Evolutionary conservation across 2,888 invertebrate genomes (phyloP), one percentile per base, ranked within the genome.

Genomic region (Sphecodes monilicornis): DNA sequence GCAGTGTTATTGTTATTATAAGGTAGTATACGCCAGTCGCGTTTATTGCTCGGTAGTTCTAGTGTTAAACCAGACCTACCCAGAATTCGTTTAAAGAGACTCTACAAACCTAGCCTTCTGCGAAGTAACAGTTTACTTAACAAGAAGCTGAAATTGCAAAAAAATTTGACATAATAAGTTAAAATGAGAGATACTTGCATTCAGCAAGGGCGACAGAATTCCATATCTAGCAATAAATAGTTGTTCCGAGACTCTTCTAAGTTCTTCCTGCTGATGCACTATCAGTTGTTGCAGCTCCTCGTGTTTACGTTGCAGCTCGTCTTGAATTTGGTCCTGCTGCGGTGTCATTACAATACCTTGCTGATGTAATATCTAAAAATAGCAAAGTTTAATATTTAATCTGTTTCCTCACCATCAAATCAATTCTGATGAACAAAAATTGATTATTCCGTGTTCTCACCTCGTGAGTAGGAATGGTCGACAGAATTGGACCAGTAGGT

Each of bases 271-370:
- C 92, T 98, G 98, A 88, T 97, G 96, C 76, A 97, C 96, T 84
- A 98, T 98, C 92, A 98, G 96, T 91, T 98, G 97, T 93, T 98
- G 98, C 84, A 98, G 95, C 93, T 98, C 97, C 86, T 98, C 98
- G 92, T 98, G 98, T 92, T 98, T 98, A 57, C 97, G 96, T 92
- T 98, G 97, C 46, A 94, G 76, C 71, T 94, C 94, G 72, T 94
- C 93, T 76, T 94, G 94, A 72, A 94, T 94, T 83, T 96, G 96
- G 85, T 95, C 96, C 91, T 96, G 96, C 1, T 96, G 95, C 0
- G 96, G 95, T 26, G 96, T 95, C 94, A 96, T 95, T 39, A 96
- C 95, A 46, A 96, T 95, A 46, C 94, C 94, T 80, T 95, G 94
- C 68, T 92, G 94, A 86, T 94, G 93, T 10, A 93, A 82, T 69